Conservation (phyloP, 2,797 vertebrate species). For the Xenopus petersii region DNA sequence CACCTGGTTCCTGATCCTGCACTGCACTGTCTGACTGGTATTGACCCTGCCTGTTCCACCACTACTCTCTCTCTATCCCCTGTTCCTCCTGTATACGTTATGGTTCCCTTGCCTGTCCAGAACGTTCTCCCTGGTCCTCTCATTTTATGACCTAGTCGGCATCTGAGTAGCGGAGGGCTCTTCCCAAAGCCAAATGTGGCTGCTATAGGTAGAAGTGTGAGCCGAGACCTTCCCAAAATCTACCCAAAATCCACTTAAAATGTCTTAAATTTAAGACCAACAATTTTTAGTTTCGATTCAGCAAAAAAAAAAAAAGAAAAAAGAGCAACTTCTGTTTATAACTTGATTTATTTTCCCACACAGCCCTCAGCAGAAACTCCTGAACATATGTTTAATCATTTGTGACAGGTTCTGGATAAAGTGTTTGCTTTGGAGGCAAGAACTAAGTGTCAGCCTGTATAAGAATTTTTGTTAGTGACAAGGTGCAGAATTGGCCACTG, state of each 20-base stretch:
- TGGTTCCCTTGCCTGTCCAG: too few relatives aligned
- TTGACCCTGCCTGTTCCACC: too few relatives aligned
- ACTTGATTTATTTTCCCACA: slow-evolving; percentile 24
- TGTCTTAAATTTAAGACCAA: not conserved
- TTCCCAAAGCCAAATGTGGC: too few relatives aligned
- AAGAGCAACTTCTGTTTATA: not conserved
- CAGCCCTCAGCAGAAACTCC: slow-evolving; percentile 19
- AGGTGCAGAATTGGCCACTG: slow-evolving; percentile 57
- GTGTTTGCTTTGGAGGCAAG: slow-evolving; percentile 49
- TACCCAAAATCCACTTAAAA: not conserved
- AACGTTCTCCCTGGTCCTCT: too few relatives aligned
- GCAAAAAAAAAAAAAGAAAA: not conserved
- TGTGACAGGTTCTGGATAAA: slow-evolving; percentile 47
- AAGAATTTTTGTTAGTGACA: slow-evolving; percentile 56
- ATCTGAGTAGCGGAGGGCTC: too few relatives aligned
- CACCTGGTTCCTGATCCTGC: too few relatives aligned
- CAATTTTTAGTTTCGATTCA: not conserved
- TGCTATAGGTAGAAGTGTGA: too few relatives aligned
- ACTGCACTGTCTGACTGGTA: too few relatives aligned
- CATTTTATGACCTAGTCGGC: too few relatives aligned
- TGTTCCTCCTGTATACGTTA: too few relatives aligned
- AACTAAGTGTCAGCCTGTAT: slow-evolving; percentile 63
- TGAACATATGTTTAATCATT: slow-evolving; percentile 36
- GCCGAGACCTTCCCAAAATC: too few relatives aligned
- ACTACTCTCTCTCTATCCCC: too few relatives aligned